These are phyloP conservation scores for Anorthoa munda DNA, from an alignment of 2,888 invertebrate species.

Conservation along the genomic window DNA sequence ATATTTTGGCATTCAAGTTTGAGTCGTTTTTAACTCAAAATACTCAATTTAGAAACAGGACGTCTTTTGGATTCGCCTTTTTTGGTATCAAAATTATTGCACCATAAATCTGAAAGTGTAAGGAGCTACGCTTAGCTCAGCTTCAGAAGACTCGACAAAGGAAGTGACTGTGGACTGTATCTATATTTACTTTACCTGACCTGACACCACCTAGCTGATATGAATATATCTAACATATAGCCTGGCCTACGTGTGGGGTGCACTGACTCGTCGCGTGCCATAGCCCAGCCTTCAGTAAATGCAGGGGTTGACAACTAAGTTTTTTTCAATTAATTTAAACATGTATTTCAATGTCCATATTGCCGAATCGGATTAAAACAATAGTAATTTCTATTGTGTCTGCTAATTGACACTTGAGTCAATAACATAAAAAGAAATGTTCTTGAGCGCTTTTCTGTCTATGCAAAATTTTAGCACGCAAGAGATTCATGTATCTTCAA, in stretches of 20 bases:
- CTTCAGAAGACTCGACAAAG: background rate
- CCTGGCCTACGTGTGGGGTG: conserved; percentile 58
- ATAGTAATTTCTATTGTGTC: no score
- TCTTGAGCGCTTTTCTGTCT: background rate
- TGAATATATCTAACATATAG: conserved; percentile 23
- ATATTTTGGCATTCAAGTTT: no score
- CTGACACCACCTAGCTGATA: conserved; percentile 2
- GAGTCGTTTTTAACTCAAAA: no score
- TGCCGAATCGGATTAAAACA: no score
- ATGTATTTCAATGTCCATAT: no score
- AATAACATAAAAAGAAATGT: background rate
- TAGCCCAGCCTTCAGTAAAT: conserved; percentile 50
- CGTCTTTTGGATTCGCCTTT: no score
- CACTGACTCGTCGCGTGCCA: conserved; percentile 59
- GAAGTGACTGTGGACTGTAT: background rate
- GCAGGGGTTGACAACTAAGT: conserved; percentile 64
- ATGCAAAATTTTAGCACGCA: background rate
- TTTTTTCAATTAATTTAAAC: background rate
- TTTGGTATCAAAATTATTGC: background rate
- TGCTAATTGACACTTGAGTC: no score
- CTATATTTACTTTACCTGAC: conserved; percentile 4
- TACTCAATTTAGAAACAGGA: no score
- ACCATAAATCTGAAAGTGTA: background rate
- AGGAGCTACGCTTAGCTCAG: no score
- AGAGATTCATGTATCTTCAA: background rate